Percentiles rank a stretch among this genome's conserved stretches.
Evolutionary conservation across 2,113 vertebrate genomes (phyloP).

Genomic region (Mionectes macconnelli): DNA sequence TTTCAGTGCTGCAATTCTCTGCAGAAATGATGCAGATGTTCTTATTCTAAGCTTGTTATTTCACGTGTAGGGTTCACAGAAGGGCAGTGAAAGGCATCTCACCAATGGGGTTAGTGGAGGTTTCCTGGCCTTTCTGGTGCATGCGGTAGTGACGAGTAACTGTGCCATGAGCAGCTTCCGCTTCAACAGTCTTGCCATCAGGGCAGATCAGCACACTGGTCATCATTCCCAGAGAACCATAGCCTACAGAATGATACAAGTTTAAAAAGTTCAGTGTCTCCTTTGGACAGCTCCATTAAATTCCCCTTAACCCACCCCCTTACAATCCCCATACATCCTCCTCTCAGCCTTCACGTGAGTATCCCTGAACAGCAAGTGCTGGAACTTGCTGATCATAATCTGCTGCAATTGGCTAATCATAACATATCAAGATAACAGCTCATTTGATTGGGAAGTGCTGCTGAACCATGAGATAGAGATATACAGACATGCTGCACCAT

Average conservation of each 20-base stretch:
- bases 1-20: background rate
- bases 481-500: background rate
- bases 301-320: background rate
- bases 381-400: no score
- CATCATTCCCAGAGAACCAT: conserved; percentile 98
- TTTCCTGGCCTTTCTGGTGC: conserved; percentile 96
- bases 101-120: conserved; percentile 98
- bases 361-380: background rate
- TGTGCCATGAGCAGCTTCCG: conserved; percentile 95
- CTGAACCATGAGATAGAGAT: background rate
- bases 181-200: conserved; percentile 93
- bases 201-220: conserved; percentile 95
- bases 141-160: conserved; percentile 96
- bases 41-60: background rate
- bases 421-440: background rate
- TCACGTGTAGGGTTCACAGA: background rate
- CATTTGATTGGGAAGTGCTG: background rate
- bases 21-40: background rate
- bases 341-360: background rate
- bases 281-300: background rate
- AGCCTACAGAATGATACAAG: conserved; percentile 75
- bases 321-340: background rate
- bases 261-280: background rate
- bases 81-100: conserved; percentile 5
- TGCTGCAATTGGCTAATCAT: background rate